A percentile compares a stretch with the other conserved stretches of the same genome.
phyloP scores from a whole-genome alignment of 2,888 invertebrate species.

The Idaea aversata region DNA sequence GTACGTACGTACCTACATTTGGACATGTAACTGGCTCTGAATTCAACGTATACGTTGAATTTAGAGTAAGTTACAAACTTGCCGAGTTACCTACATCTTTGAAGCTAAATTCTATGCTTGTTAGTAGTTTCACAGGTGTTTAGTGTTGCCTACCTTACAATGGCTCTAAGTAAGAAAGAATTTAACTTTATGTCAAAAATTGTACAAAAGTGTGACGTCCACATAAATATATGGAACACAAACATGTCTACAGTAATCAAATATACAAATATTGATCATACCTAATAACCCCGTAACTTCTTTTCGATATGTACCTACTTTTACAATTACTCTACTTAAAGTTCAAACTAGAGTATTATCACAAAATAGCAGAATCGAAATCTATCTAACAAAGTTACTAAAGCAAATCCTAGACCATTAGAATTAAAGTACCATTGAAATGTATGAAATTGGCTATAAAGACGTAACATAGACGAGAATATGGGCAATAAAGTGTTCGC shows the following conservation, averaged over 20 bases:
- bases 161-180: background rate
- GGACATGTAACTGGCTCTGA: background rate
- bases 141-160: background rate
- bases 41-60: background rate
- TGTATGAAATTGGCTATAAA: conserved; percentile 1
- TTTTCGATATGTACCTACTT: background rate
- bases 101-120: background rate
- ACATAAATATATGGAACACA: background rate
- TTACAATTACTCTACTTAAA: background rate
- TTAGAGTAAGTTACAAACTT: conserved; percentile 15
- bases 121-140: background rate
- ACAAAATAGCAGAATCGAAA: background rate
- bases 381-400: background rate
- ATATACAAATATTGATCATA: no score
- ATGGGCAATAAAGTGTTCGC: conserved; percentile 21
- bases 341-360: background rate
- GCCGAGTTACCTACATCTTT: background rate
- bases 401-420: background rate
- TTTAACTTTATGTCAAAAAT: background rate
- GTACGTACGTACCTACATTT: background rate
- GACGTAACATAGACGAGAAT: conserved; percentile 6
- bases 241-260: no score
- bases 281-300: no score
- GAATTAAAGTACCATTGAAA: conserved; percentile 1
- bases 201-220: background rate